Conservation (phyloP, 2,797 vertebrate genomes). For the Poecilia gillii region DNA sequence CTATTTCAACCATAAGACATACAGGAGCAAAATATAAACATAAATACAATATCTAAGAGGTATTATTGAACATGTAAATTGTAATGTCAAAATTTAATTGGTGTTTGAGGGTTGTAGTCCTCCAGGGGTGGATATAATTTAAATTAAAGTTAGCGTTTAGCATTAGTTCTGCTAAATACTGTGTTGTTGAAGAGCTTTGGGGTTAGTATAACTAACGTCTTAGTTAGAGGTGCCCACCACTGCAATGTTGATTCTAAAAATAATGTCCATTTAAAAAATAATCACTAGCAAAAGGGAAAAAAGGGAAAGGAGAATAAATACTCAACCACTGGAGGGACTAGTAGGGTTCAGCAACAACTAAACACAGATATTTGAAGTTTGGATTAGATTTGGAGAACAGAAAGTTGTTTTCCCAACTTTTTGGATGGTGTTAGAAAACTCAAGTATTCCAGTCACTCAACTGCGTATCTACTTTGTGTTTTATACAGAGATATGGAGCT, state of each 20-base stretch:
- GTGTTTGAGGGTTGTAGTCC: too few relatives aligned
- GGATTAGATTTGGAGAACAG: not conserved
- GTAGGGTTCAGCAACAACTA: conserved; percentile 1
- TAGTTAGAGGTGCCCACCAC: not conserved
- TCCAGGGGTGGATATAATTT: too few relatives aligned
- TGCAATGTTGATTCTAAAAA: not conserved
- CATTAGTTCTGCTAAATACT: too few relatives aligned
- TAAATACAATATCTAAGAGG: too few relatives aligned
- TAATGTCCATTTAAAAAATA: not conserved
- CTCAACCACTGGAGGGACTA: not conserved
- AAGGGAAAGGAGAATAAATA: not conserved
- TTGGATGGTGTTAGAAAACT: not conserved
- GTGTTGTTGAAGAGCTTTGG: too few relatives aligned
- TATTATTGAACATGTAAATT: too few relatives aligned
- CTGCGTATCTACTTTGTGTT: not conserved
- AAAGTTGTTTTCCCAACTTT: not conserved
- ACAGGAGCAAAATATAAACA: too few relatives aligned
- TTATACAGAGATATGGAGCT: not conserved
- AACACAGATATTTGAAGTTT: not conserved
- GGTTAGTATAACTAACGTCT: too few relatives aligned
- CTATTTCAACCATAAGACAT: too few relatives aligned
- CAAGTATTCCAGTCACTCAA: not conserved
- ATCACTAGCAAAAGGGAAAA: not conserved
- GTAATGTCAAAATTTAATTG: too few relatives aligned
- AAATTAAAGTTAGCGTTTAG: too few relatives aligned